Percentiles rank a stretch among this genome's conserved stretches.
Conservation (phyloP, 2,888 invertebrate species). For the Agrilus cyanescens region DNA sequence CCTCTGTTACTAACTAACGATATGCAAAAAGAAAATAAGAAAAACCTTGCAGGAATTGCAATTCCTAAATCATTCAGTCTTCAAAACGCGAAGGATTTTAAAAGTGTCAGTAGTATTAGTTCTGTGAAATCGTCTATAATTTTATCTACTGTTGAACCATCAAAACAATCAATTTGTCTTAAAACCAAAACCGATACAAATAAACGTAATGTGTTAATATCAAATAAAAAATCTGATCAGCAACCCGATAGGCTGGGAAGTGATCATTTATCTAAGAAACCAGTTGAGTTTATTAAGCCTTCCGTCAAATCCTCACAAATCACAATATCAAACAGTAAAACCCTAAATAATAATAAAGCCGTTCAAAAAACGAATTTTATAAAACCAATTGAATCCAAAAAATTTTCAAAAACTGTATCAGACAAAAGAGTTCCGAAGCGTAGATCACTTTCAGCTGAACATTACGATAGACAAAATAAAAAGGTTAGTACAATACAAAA, state of each 20-base stretch:
- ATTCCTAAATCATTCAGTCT: background rate
- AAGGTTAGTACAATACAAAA: conserved; percentile 10
- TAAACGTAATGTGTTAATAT: no score
- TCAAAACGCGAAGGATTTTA: no score
- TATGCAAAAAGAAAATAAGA: conserved; percentile 1
- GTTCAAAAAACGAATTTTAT: conserved; percentile 1
- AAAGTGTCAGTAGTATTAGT: no score
- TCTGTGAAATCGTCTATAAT: no score
- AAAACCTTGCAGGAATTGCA: background rate
- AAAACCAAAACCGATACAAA: no score
- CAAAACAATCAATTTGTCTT: no score
- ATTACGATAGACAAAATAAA: conserved; percentile 7
- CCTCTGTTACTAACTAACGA: conserved; percentile 10
- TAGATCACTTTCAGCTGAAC: conserved; percentile 17
- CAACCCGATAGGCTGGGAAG: no score
- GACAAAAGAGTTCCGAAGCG: conserved; percentile 4
- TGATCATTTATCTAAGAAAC: no score
- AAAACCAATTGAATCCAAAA: background rate
- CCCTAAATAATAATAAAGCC: background rate
- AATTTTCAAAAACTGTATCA: background rate
- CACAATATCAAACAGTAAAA: background rate
- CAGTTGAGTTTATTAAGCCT: no score
- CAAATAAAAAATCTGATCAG: no score
- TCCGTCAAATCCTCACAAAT: background rate
- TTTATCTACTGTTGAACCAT: no score